phyloP scores from a whole-genome alignment of 2,888 invertebrate genomes.

The Torymus tubicola region DNA sequence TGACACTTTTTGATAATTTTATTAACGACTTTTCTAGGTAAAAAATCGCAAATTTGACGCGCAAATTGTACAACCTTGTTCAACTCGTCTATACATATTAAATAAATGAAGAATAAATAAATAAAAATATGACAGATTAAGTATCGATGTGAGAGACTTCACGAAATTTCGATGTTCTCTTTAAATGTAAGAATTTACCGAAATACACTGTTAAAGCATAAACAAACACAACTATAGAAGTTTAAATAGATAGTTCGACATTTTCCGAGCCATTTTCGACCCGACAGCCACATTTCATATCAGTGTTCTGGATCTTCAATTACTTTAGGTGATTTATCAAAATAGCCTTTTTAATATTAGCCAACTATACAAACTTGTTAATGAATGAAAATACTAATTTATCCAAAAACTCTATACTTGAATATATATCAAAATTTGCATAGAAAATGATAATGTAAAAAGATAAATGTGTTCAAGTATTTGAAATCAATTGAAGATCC shows the following conservation, averaged over 20 bases:
- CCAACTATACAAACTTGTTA: too few relatives aligned
- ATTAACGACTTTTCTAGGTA: constrained; percentile 20
- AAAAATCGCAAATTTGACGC: constrained; percentile 24
- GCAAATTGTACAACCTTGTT: constrained; percentile 52
- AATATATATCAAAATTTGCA: too few relatives aligned
- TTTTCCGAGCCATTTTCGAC: constrained; percentile 57
- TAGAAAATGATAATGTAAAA: background rate
- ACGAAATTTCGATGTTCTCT: constrained; percentile 52
- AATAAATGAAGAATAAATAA: constrained; percentile 36
- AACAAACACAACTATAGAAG: constrained; percentile 56
- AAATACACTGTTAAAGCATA: constrained; percentile 57
- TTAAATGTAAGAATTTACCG: constrained; percentile 56
- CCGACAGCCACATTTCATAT: constrained; percentile 43
- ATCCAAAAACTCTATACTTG: too few relatives aligned
- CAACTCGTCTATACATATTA: constrained; percentile 51
- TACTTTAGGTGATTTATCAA: background rate
- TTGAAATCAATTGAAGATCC: background rate
- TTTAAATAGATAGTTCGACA: constrained; percentile 55
- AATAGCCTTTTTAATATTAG: background rate
- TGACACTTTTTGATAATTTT: constrained; percentile 19
- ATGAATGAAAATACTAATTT: too few relatives aligned
- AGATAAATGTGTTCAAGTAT: background rate
- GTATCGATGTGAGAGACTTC: constrained; percentile 40
- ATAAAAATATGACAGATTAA: constrained; percentile 34
- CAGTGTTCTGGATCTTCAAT: constrained; percentile 9